These are phyloP conservation scores for Datnioides undecimradiatus DNA, from an alignment of 2,113 vertebrate genomes.

Conservation along the genomic window DNA sequence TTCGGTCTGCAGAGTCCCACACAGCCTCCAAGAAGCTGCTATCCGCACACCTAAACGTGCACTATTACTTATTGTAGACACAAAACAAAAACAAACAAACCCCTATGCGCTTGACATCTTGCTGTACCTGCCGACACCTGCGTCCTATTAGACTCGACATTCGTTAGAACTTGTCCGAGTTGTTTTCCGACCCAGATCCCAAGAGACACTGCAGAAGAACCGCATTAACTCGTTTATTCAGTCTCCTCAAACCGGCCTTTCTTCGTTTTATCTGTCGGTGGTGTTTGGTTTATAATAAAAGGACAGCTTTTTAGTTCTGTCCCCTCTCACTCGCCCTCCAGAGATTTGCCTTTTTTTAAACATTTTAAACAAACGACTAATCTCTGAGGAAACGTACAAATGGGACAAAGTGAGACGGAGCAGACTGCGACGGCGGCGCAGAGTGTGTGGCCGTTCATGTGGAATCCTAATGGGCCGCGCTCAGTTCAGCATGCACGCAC, in stretches of 20 bases:
- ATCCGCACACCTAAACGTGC: too few relatives aligned
- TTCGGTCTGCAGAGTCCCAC: too few relatives aligned
- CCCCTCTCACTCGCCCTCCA: constrained; percentile 9
- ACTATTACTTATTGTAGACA: too few relatives aligned
- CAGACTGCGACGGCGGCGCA: constrained; percentile 46
- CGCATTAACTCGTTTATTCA: too few relatives aligned
- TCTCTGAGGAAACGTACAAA: constrained; percentile 60
- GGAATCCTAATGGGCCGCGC: constrained; percentile 60
- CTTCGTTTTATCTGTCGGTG: not conserved
- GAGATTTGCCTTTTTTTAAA: constrained; percentile 28
- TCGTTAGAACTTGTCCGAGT: too few relatives aligned
- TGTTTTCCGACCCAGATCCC: too few relatives aligned
- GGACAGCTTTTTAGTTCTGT: constrained; percentile 26
- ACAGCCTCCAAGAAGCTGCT: too few relatives aligned
- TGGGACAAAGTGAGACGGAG: constrained; percentile 25
- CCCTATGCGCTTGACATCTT: too few relatives aligned
- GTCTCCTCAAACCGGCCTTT: not conserved
- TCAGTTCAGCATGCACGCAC: not conserved
- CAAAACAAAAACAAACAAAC: too few relatives aligned
- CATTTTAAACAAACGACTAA: constrained; percentile 48
- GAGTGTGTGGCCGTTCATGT: constrained; percentile 21
- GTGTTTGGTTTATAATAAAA: not conserved
- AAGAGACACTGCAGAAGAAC: too few relatives aligned
- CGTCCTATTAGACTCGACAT: too few relatives aligned
- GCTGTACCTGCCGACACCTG: too few relatives aligned